Conservation (phyloP, 2,888 invertebrate genomes). For the Ormyrus rosae region DNA sequence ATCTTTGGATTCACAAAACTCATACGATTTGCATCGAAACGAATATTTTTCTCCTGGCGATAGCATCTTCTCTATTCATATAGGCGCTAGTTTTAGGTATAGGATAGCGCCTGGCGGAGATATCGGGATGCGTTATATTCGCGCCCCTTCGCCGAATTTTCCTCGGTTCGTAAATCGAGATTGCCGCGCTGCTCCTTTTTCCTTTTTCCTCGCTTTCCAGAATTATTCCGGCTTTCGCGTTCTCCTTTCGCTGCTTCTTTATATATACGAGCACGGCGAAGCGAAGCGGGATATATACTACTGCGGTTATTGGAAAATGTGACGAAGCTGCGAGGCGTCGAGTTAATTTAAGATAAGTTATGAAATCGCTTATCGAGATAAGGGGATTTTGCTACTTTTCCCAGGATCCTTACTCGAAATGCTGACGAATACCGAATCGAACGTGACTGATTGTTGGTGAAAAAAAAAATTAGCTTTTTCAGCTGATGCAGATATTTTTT, state of each 20-base stretch:
- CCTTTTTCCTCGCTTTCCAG: conserved; percentile 27
- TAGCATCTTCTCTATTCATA: too few species aligned
- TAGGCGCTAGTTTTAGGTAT: too few species aligned
- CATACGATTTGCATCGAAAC: background rate
- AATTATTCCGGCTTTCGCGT: conserved; percentile 7
- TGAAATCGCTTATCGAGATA: conserved; percentile 37
- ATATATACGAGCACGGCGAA: background rate
- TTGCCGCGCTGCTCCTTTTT: conserved; percentile 35
- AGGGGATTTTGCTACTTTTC: conserved; percentile 10
- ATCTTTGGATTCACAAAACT: background rate
- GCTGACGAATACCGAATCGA: conserved; percentile 16
- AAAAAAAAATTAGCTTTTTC: background rate
- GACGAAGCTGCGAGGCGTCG: conserved; percentile 33
- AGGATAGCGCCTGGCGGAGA: background rate
- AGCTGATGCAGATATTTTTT: too few species aligned
- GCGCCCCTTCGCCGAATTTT: conserved; percentile 49
- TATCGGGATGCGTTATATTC: conserved; percentile 15
- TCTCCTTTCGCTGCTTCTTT: background rate
- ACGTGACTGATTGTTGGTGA: background rate
- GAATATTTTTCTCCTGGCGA: too few species aligned
- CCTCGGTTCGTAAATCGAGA: conserved; percentile 55
- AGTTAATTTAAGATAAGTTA: conserved; percentile 54
- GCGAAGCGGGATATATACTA: conserved; percentile 6
- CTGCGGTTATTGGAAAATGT: conserved; percentile 51
- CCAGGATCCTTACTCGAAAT: background rate